phyloP scores from a whole-genome alignment of 2,113 vertebrate genomes.

The Mobula birostris region DNA sequence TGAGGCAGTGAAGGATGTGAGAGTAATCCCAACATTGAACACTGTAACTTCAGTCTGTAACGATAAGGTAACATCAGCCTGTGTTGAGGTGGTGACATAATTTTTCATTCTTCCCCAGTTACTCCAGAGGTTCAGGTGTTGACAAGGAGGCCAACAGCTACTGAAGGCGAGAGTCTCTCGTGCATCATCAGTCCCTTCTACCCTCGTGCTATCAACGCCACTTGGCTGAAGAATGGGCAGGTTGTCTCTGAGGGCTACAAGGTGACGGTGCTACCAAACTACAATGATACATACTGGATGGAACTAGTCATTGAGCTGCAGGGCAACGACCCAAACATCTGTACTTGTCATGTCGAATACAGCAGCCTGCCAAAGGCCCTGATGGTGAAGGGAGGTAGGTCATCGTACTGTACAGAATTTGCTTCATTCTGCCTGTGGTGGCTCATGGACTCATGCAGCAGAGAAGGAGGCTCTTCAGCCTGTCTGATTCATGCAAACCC shows the following conservation, averaged over 20 bases:
- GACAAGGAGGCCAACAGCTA: too few relatives aligned
- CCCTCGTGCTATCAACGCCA: neutral
- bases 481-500: too few relatives aligned
- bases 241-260: neutral
- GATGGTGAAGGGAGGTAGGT: neutral
- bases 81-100: neutral
- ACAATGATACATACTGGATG: neutral
- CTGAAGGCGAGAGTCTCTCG: neutral
- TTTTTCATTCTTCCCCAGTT: neutral
- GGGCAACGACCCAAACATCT: neutral
- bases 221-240: neutral
- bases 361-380: neutral
- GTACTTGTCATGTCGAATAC: neutral
- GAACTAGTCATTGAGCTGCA: neutral
- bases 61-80: too few relatives aligned
- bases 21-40: too few relatives aligned
- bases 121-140: neutral
- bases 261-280: neutral
- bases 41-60: too few relatives aligned
- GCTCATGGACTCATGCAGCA: too few relatives aligned
- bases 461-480: too few relatives aligned
- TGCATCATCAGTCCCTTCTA: conserved; percentile 5
- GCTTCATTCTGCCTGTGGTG: too few relatives aligned
- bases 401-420: neutral
- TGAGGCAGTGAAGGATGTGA: too few relatives aligned